phyloP scores from a whole-genome alignment of 64 coral and sea anemone genomes.

The Pachyseris speciosa region DNA sequence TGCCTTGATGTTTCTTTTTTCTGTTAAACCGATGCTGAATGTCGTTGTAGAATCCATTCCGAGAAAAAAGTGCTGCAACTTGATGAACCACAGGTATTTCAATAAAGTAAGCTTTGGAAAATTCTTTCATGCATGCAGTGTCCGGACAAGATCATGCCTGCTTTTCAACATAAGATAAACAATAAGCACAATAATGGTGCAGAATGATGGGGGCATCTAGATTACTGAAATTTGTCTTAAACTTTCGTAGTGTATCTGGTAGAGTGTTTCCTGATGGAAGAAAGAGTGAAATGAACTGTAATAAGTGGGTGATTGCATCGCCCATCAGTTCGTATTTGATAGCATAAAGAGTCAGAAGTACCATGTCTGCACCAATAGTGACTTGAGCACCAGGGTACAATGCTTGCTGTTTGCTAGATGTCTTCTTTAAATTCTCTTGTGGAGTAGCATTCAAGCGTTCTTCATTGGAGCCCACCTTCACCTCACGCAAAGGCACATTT shows the following conservation, averaged over 20 bases:
- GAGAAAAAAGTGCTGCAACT: background rate
- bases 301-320: background rate
- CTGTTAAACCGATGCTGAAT: conserved; percentile 22
- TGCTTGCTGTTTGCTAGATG: too few relatives aligned
- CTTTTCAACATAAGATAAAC: background rate
- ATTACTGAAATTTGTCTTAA: background rate
- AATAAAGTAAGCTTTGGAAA: conserved; percentile 16
- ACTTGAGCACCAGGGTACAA: background rate
- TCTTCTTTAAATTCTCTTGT: too few relatives aligned
- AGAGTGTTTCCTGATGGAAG: background rate
- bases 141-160: background rate
- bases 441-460: too few relatives aligned
- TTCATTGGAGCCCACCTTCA: too few relatives aligned
- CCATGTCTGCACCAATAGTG: background rate
- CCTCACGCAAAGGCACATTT: too few relatives aligned
- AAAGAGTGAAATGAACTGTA: background rate
- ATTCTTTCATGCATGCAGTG: too few relatives aligned
- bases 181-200: background rate
- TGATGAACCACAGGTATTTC: conserved; percentile 63
- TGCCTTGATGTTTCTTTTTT: background rate
- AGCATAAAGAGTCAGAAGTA: background rate
- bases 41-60: conserved; percentile 1
- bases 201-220: background rate
- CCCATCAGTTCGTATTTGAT: background rate
- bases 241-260: background rate